A percentile compares a stretch with the other conserved stretches of the same genome.
These are phyloP conservation scores for Elephantulus edwardii DNA, from an alignment of 2,113 vertebrate genomes.

Conservation along the genomic window DNA sequence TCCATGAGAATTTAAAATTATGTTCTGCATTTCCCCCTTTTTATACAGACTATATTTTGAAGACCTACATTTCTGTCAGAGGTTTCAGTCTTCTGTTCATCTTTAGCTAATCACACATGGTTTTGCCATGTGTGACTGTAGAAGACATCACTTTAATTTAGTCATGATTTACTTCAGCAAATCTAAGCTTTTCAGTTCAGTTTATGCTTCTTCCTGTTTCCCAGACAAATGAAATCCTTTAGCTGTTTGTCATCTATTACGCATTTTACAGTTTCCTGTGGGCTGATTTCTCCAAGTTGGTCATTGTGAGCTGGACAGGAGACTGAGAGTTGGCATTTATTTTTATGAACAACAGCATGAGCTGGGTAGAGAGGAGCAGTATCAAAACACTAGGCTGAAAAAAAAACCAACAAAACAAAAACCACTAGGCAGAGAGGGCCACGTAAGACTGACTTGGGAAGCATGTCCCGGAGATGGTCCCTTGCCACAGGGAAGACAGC, in stretches of 20 bases:
- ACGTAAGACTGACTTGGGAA: not conserved
- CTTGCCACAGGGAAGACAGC: not conserved
- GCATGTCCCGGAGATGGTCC: not conserved
- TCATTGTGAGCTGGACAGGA: not conserved
- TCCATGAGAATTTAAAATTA: not conserved
- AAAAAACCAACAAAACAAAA: too few species aligned
- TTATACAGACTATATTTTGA: not conserved
- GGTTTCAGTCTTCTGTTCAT: not conserved
- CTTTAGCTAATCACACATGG: not conserved
- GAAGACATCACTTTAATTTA: not conserved
- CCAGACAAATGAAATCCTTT: not conserved
- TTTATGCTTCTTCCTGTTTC: not conserved
- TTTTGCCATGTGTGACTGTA: not conserved
- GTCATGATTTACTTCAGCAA: not conserved
- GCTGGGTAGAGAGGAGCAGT: not conserved
- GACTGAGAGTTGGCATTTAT: not conserved
- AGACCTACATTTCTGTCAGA: not conserved
- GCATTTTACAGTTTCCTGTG: fast-evolving
- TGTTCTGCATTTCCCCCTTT: not conserved
- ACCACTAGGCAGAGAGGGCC: too few species aligned
- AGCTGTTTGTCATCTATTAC: fast-evolving
- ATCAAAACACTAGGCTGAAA: not conserved
- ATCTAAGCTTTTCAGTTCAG: not conserved
- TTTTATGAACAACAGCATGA: not conserved
- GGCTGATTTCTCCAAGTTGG: fast-evolving